Conservation (phyloP, 2,888 invertebrate genomes). For the Ceratothoa steindachneri region DNA sequence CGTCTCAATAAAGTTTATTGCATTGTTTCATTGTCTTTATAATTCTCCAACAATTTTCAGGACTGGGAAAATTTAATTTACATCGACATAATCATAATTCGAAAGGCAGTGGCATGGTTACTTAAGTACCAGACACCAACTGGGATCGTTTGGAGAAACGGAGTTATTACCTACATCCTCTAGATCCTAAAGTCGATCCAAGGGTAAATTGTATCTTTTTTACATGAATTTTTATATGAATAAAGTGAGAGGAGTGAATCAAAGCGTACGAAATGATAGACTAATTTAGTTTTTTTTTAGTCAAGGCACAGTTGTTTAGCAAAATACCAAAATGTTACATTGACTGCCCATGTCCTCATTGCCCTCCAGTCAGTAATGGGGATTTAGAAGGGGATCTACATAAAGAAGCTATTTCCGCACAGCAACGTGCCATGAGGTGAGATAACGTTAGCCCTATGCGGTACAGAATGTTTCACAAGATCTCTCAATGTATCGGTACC, state of each 20-base stretch:
- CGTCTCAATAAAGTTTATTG: no score
- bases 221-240: no score
- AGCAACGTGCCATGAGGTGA: conserved; percentile 50
- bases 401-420: conserved; percentile 51
- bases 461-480: no score
- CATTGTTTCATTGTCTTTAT: no score
- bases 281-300: neutral
- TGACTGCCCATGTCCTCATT: conserved; percentile 90
- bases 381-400: conserved; percentile 52
- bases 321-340: conserved; percentile 69
- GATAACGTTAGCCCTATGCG: neutral
- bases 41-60: no score
- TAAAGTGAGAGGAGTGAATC: no score
- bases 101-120: conserved; percentile 79
- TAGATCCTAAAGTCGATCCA: conserved; percentile 49
- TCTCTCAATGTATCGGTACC: no score
- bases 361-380: conserved; percentile 58
- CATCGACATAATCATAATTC: conserved; percentile 82
- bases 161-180: conserved; percentile 44
- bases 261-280: no score
- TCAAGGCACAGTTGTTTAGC: neutral
- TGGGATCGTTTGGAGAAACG: conserved; percentile 68
- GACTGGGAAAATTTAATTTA: conserved; percentile 96
- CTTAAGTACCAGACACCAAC: conserved; percentile 74
- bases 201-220: no score